These are phyloP conservation scores for Garrulus glandarius DNA, from an alignment of 2,797 vertebrate genomes.

Conservation along the genomic window DNA sequence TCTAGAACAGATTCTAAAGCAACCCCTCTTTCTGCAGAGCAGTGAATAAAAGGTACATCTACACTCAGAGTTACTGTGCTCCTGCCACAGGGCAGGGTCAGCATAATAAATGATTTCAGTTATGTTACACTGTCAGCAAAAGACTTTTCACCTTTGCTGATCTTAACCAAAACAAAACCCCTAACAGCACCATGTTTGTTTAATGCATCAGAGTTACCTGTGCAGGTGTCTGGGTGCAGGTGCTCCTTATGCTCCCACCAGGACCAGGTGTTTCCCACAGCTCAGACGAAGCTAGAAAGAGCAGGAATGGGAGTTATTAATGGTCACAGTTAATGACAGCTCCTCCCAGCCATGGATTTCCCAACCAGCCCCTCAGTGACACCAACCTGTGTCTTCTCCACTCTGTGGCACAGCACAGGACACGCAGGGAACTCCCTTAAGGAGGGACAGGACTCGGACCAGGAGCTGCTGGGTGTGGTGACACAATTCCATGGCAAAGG, in stretches of 20 bases:
- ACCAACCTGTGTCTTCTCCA: neutral
- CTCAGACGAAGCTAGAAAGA: accelerated
- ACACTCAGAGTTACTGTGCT: accelerated
- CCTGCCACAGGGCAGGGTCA: accelerated
- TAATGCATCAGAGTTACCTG: neutral
- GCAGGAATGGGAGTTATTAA: accelerated
- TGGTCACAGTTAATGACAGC: neutral
- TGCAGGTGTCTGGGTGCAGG: neutral
- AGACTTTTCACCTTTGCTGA: neutral
- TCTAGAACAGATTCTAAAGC: neutral
- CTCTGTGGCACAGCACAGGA: accelerated
- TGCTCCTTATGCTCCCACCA: neutral
- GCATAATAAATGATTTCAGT: neutral
- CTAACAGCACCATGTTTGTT: accelerated
- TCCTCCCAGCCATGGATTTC: neutral
- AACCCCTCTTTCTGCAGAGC: neutral
- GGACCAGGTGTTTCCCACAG: accelerated
- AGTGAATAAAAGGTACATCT: accelerated
- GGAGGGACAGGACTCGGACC: neutral
- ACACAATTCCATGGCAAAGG: neutral
- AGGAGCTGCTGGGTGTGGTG: accelerated
- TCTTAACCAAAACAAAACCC: accelerated
- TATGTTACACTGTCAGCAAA: neutral
- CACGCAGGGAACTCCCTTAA: neutral
- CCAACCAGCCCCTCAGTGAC: neutral